These are phyloP conservation scores for Megalops cyprinoides DNA, from an alignment of 2,797 vertebrate genomes.

Conservation along the genomic window DNA sequence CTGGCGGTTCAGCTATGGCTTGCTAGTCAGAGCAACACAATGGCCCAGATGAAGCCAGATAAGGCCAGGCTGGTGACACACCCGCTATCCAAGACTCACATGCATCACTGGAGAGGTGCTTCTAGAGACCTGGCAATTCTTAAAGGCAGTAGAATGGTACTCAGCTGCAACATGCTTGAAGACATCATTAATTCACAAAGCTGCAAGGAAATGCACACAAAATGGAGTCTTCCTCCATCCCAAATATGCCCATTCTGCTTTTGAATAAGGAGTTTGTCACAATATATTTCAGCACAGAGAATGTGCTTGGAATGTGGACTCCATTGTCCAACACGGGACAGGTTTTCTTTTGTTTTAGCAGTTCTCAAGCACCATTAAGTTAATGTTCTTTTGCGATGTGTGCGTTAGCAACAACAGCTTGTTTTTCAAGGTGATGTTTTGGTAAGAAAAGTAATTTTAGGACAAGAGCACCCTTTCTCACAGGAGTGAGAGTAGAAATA, in stretches of 20 bases:
- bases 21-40: constrained; percentile 15
- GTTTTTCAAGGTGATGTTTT: not conserved
- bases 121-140: not conserved
- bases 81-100: no score
- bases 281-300: not conserved
- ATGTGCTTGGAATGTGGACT: not conserved
- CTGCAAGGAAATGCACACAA: not conserved
- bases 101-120: not conserved
- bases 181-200: not conserved
- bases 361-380: not conserved
- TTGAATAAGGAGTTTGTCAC: not conserved
- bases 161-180: not conserved
- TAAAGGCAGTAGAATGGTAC: not conserved
- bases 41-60: not conserved
- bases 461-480: not conserved
- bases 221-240: not conserved
- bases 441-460: not conserved
- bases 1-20: not conserved
- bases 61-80: not conserved
- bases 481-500: not conserved
- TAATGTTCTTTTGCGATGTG: not conserved
- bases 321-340: not conserved
- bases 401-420: not conserved
- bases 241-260: not conserved
- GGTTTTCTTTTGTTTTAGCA: not conserved